Conservation (phyloP, 2,113 vertebrate genomes). For the Haemorhous mexicanus region DNA sequence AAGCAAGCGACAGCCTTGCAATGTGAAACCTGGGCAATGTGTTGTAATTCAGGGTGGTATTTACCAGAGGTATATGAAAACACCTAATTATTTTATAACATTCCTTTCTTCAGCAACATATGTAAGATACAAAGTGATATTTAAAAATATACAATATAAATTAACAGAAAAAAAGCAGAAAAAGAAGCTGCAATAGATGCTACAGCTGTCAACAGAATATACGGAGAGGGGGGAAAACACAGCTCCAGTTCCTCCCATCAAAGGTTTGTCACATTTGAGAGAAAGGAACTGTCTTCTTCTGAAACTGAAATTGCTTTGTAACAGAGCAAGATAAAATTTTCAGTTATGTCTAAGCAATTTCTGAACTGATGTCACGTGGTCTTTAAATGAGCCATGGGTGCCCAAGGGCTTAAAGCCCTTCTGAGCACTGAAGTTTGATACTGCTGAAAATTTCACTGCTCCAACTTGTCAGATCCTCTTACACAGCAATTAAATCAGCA, state of each 20-base stretch:
- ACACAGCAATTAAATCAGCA: not conserved
- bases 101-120: conserved; percentile 71
- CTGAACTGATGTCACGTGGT: not conserved
- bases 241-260: conserved; percentile 26
- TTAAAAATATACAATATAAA: conserved; percentile 64
- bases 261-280: conserved; percentile 6
- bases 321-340: conserved; percentile 13
- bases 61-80: conserved; percentile 76
- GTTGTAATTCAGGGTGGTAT: conserved; percentile 73
- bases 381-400: not conserved
- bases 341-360: not conserved
- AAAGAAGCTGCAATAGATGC: conserved; percentile 63
- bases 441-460: conserved; percentile 18
- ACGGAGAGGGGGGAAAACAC: conserved; percentile 19
- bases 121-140: conserved; percentile 60
- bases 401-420: conserved; percentile 30
- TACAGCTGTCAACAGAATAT: conserved; percentile 11
- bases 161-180: conserved; percentile 18
- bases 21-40: conserved; percentile 76
- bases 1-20: conserved; percentile 75
- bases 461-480: not conserved
- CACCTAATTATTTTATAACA: conserved; percentile 74
- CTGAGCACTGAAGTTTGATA: not conserved
- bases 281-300: not conserved
- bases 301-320: not conserved